Conservation (phyloP, 2,888 invertebrate species). For the Sthenelais limicola region DNA sequence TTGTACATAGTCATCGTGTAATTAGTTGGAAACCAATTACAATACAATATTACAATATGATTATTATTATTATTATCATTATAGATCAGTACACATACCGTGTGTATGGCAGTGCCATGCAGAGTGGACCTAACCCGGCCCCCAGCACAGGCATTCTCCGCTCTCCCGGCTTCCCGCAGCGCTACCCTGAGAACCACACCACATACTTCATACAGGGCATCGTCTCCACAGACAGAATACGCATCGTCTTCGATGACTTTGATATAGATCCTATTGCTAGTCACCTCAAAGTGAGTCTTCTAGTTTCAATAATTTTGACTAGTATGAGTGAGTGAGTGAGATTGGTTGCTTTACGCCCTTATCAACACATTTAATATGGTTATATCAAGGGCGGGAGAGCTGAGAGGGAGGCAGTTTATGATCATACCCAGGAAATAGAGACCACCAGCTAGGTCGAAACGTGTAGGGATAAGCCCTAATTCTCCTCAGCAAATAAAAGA, state of each 20-base stretch:
- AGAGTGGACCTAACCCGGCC: constrained; percentile 27
- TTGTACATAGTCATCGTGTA: no score
- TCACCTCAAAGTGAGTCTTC: constrained; percentile 28
- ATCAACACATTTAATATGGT: not conserved
- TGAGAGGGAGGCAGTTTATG: no score
- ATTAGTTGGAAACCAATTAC: no score
- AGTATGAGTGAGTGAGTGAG: not conserved
- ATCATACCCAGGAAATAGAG: no score
- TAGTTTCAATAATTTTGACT: no score
- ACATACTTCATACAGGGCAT: constrained; percentile 40
- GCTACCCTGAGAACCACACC: constrained; percentile 16
- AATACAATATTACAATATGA: no score
- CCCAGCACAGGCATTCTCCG: constrained; percentile 34
- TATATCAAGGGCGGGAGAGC: no score
- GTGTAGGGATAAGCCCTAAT: no score
- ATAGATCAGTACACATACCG: constrained; percentile 35
- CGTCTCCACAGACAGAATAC: constrained; percentile 20
- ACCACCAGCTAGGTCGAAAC: no score
- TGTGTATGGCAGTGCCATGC: constrained; percentile 30
- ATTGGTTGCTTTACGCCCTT: not conserved
- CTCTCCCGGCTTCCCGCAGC: constrained; percentile 36
- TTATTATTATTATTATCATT: no score
- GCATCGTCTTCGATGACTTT: constrained; percentile 39
- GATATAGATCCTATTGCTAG: constrained; percentile 34
- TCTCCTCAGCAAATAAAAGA: no score